phyloP scores from a whole-genome alignment of 2,888 invertebrate species.

The Meiosimyza decipiens region DNA sequence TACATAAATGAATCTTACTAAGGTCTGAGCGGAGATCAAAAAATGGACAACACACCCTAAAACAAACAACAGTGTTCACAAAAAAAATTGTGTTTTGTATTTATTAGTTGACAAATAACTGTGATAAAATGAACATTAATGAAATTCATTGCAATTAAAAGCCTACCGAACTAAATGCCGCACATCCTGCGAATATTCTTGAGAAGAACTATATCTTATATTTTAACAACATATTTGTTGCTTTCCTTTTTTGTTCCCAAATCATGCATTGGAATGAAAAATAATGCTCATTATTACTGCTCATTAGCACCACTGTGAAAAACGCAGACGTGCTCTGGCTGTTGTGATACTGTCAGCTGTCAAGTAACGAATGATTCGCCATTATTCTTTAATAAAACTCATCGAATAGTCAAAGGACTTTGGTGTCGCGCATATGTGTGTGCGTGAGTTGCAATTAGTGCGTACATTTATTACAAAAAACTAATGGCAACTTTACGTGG shows the following conservation, averaged over 20 bases:
- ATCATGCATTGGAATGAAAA: slow-evolving; percentile 51
- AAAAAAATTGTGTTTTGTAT: too few species aligned
- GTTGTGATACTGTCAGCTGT: slow-evolving; percentile 45
- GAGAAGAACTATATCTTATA: too few species aligned
- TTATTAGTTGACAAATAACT: too few species aligned
- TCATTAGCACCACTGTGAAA: slow-evolving; percentile 58
- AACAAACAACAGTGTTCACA: too few species aligned
- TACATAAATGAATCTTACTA: too few species aligned
- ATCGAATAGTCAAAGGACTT: slow-evolving; percentile 49
- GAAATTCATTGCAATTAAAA: too few species aligned
- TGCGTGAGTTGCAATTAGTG: slow-evolving; percentile 43
- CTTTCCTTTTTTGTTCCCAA: background rate
- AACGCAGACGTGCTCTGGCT: slow-evolving; percentile 1
- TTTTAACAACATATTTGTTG: too few species aligned
- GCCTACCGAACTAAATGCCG: too few species aligned
- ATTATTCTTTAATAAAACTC: slow-evolving; percentile 66
- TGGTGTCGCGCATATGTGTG: slow-evolving; percentile 12
- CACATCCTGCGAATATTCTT: too few species aligned
- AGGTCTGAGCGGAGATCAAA: too few species aligned
- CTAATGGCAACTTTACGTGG: background rate
- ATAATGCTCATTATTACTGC: slow-evolving; percentile 63
- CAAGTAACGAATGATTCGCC: slow-evolving; percentile 64
- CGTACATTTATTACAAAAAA: slow-evolving; percentile 29
- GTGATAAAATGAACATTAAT: too few species aligned
- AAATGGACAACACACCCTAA: too few species aligned